Evolutionary conservation across 2,888 invertebrate genomes (phyloP).

Genomic region (Lobophora halterata): DNA sequence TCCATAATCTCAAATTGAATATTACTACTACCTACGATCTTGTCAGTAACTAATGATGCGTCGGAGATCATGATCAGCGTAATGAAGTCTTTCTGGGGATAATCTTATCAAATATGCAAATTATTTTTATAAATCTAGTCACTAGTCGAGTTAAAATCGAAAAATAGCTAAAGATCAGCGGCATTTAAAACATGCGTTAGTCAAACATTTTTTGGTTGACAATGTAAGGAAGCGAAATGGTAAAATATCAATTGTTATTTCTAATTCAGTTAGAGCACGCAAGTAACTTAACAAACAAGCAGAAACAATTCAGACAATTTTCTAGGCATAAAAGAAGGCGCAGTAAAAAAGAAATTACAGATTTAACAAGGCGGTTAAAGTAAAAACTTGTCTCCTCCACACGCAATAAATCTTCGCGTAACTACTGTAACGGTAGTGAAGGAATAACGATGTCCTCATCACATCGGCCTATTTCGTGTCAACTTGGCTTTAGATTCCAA

Average conservation of each 20-base stretch:
- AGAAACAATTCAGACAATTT: conserved; percentile 18
- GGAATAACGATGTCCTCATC: conserved; percentile 29
- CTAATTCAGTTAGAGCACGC: no score
- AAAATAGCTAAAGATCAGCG: no score
- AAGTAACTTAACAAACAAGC: conserved; percentile 5
- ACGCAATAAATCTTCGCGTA: conserved; percentile 45
- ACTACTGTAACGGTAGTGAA: conserved; percentile 32
- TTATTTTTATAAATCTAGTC: background rate
- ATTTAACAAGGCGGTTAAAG: conserved; percentile 43
- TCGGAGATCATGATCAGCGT: conserved; percentile 25
- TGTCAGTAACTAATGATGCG: conserved; percentile 53
- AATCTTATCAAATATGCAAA: conserved; percentile 12
- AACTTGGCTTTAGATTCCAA: conserved; percentile 20
- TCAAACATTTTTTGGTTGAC: no score
- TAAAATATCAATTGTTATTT: no score
- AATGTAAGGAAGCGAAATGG: no score
- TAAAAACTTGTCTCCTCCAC: conserved; percentile 41
- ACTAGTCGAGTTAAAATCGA: conserved; percentile 1
- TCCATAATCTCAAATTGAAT: conserved; percentile 46
- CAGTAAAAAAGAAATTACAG: conserved; percentile 46
- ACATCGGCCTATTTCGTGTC: conserved; percentile 19
- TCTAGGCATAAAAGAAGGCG: conserved; percentile 24
- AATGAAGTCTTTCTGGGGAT: conserved; percentile 29
- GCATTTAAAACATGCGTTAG: no score
- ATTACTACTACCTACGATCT: conserved; percentile 33